Base-by-base conservation (phyloP, 2,797 vertebrate species). In the Malacoraja senta region DNA sequence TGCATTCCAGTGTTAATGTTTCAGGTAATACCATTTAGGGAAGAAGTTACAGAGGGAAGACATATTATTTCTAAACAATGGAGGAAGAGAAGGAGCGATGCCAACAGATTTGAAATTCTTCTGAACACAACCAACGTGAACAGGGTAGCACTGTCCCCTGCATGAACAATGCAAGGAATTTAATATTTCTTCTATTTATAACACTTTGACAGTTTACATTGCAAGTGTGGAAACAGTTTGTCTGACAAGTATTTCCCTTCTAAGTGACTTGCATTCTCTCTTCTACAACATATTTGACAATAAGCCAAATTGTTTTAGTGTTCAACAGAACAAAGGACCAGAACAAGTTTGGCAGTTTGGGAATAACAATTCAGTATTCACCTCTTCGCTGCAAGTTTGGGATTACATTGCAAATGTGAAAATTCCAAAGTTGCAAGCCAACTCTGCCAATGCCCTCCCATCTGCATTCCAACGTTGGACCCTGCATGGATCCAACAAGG, bases 141-240 rank as follows among this genome's bases (percentile, higher is more conserved):
- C 19, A 72, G 19, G 71, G 9, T 72, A 72, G 71, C 6, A 21
- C 71, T 21, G 15, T 38, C 38, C 13, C 10, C 29, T 24, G 74
- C n/a, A 13, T 74, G 63, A 92, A 38, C 29, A 93, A 93, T 38
- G 91, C 35, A 68, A 71, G 76, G 72, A 44, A 78, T 93, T 19
- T 93, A 93, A 93, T 74, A 93, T 74, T 93, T 29, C 68, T 35
- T 93, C 92, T 38, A 76, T 76, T 72, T 53, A 76, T 44, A 53
- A 44, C 91, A 76, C 29, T 38, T 71, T 53, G 35, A 78, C 72
- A 93, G 91, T 24, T 76, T 44, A 21, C 71, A 93, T 24, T 76
- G 71, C 71, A 74, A 65, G 61, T 91, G 26, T 63, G 13, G 61
- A 68, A 80, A 58, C 29, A 81, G 44, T 53, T 15, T 63, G 44